Conservation (phyloP, 2,797 vertebrate genomes). For the Syndactyla subalaris region DNA sequence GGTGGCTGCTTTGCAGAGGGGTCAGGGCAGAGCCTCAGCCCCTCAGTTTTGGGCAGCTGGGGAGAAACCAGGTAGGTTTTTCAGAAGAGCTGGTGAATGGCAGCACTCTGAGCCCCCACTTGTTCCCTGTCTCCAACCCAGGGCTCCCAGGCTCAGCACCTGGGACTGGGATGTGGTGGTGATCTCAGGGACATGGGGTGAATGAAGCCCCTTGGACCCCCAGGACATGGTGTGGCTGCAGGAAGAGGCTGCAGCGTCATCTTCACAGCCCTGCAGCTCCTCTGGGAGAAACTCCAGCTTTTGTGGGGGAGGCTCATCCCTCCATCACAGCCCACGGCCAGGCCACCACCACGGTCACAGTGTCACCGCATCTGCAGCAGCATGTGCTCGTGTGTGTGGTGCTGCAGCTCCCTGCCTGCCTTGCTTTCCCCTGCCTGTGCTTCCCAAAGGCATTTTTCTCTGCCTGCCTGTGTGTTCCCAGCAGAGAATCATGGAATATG, state of each 20-base stretch:
- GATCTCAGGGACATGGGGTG: fast-evolving
- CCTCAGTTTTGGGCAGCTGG: not conserved
- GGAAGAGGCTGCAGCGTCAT: not conserved
- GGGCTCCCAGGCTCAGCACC: not conserved
- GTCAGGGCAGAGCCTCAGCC: not conserved
- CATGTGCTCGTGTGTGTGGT: fast-evolving
- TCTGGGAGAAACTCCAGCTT: not conserved
- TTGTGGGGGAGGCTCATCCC: not conserved
- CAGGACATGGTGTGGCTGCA: fast-evolving
- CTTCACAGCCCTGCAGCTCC: not conserved
- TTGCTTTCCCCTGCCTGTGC: not conserved
- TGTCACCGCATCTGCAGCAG: not conserved
- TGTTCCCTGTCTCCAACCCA: not conserved
- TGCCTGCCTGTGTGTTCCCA: not conserved
- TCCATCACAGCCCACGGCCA: not conserved
- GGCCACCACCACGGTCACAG: not conserved
- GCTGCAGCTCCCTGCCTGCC: not conserved
- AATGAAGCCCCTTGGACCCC: not conserved
- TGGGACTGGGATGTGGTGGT: fast-evolving
- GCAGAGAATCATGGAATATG: not conserved
- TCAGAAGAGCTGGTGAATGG: not conserved
- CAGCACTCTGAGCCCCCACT: not conserved
- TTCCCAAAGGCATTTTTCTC: not conserved
- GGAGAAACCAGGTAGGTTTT: not conserved
- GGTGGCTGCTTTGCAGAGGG: not conserved